Base-by-base conservation (phyloP, 2,888 invertebrate genomes). In the Monochamus alternatus region DNA sequence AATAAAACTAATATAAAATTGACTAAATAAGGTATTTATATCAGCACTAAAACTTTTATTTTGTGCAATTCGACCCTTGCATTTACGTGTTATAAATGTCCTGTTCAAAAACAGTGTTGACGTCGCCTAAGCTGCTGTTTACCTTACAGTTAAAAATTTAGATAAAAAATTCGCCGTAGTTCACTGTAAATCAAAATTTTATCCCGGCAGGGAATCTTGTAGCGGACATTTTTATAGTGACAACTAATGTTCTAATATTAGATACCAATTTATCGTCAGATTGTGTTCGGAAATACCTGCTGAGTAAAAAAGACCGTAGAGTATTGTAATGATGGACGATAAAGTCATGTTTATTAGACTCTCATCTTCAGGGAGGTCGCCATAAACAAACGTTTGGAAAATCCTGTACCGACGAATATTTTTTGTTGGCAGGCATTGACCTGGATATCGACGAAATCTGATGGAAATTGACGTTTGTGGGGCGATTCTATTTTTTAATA, bases 221-320 rank as follows among this genome's bases (percentile, higher is more conserved):
- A 43, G 14, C 14, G 38, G 12, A 2, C 47, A 47, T 47, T 47
- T 47, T 47, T 47, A 47, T 47, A 51, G 51, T 51, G 44, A 51
- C 64, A 43, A 5, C 2, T 38, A 62, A 62, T 38, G 64, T 51
- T 43, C 64, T 65, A 65, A 65, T 65, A 14, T 65, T 65, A 65
- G 64, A 65, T 22, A 12, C 14, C 47, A 47, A 65, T 51, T 65
- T 30, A 47, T 51, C 31, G 8, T 63, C 38, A 38, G 14, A 47
- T 63, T 65, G 47, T 7, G 44, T 14, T 65, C 47, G 64, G 64
- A 47, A 65, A 65, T 65, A 65, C 64, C 64, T 47, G 12, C 38
- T 4, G 38, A 38, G 38, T 3, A 22, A 51, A 65, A 65, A 65
- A 65, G 10, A 44, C 22, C 3, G 43, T 5, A n/a, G 63, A 12